Conservation (phyloP, 2,888 invertebrate species). For the Luffia ferchaultella region DNA sequence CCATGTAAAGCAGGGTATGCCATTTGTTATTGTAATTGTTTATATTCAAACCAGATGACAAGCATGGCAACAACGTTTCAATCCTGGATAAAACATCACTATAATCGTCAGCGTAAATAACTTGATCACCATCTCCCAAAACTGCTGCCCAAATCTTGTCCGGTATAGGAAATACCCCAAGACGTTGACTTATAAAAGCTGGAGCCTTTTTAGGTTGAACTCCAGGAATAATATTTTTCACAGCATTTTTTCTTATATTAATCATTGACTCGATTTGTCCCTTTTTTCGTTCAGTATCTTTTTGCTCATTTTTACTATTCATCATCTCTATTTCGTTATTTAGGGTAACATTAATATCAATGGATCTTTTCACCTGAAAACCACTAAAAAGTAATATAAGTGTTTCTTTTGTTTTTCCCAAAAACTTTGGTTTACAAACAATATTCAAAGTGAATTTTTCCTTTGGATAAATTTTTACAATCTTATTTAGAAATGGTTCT, state of each 20-base stretch:
- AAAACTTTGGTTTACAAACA: slow-evolving; percentile 63
- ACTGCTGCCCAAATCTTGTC: slow-evolving; percentile 49
- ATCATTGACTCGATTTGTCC: slow-evolving; percentile 24
- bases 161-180: slow-evolving; percentile 56
- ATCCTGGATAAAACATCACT: slow-evolving; percentile 40
- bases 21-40: slow-evolving; percentile 75
- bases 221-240: slow-evolving; percentile 54
- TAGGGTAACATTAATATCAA: slow-evolving; percentile 57
- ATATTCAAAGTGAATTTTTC: slow-evolving; percentile 48
- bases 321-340: slow-evolving; percentile 15
- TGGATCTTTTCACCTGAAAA: slow-evolving; percentile 67
- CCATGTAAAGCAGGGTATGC: slow-evolving; percentile 77
- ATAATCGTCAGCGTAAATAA: slow-evolving; percentile 33
- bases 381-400: slow-evolving; percentile 67
- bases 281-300: slow-evolving; percentile 18
- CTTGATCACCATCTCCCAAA: slow-evolving; percentile 38
- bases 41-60: slow-evolving; percentile 54
- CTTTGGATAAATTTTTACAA: slow-evolving; percentile 39
- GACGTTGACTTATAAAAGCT: slow-evolving; percentile 66
- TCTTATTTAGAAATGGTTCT: slow-evolving; percentile 34
- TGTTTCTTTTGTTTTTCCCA: slow-evolving; percentile 69
- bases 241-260: slow-evolving; percentile 24
- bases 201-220: slow-evolving; percentile 52
- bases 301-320: background rate
- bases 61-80: slow-evolving; percentile 54